Conservation (phyloP, 1,140 invertebrate genomes). For the Dreissena rostriformis region DNA sequence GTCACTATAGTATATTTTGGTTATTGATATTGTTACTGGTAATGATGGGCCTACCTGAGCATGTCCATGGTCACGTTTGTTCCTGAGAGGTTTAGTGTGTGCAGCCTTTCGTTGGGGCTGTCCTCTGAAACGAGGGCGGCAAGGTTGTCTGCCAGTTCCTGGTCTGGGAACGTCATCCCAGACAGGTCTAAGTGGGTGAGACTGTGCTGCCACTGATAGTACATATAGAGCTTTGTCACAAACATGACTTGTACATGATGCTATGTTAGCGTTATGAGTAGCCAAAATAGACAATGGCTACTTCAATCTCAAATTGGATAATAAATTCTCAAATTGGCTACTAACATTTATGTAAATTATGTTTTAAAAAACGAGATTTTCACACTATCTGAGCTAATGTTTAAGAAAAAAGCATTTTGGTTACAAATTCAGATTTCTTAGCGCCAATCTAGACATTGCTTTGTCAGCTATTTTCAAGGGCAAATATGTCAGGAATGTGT, state of each 20-base stretch:
- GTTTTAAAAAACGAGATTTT: background rate
- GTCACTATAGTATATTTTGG: too few species aligned
- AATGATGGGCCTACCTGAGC: constrained; percentile 14
- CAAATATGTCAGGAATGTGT: too few species aligned
- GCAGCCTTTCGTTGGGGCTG: background rate
- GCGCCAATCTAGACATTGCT: too few species aligned
- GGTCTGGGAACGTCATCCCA: constrained; percentile 16
- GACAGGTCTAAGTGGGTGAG: constrained; percentile 42
- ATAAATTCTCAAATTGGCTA: background rate
- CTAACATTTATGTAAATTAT: background rate
- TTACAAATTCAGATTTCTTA: background rate
- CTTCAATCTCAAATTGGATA: background rate
- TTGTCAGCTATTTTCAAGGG: too few species aligned
- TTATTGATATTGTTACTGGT: too few species aligned
- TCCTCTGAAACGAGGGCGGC: background rate
- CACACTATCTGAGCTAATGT: background rate
- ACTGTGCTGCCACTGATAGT: constrained; percentile 40
- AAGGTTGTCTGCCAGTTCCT: background rate
- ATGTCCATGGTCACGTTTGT: constrained; percentile 25
- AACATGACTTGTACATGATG: background rate
- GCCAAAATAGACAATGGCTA: background rate
- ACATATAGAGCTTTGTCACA: background rate
- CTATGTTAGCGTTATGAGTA: background rate
- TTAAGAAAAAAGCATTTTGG: background rate
- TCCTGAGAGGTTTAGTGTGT: constrained; percentile 19